Evolutionary conservation across 30 jellyfish, hydroid and myxozoan species (phyloP), one percentile per base, ranked within the genome.

Genomic region (Mastigias papua): DNA sequence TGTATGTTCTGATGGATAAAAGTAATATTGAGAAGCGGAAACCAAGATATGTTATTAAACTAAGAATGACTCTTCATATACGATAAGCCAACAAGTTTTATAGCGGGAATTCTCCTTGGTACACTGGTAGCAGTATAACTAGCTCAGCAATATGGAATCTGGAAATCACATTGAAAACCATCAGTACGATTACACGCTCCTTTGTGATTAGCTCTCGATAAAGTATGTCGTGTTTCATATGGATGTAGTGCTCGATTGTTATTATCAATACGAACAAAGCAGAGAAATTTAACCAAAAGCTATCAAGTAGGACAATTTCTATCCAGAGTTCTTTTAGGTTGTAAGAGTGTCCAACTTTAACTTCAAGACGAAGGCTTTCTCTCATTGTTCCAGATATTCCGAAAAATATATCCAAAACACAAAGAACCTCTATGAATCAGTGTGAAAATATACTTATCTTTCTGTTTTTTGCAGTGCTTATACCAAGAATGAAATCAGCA

Each of bases 241-340:
- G 93, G 7, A 84, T 19, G 51, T 57, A 84, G 21, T 88, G 93
- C 29, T 84, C 93, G 20, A 84, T 42, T 17, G 88, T 67, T 17
- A 84, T 84, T 60, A 84, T 84, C 80, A 84, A 23, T 25, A 84
- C 68, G 17, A 60, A 31, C 3, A 34, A 76, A 0, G 48, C 33
- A n/a, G 93, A 84, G 35, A 84, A 68, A n/a, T 84, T 73, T 8
- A 66, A 23, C 79, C 63, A 84, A 67, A 84, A 68, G 37, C 27
- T 46, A 1, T 32, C 66, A 49, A 35, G 27, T 16, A 72, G 34
- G 0, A 33, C 1, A 1, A 73, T 26, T 23, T 28, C 26, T 10
- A 58, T 32, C 31, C 27, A 11, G 48, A 10, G 27, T 21, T 9
- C 50, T 2, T 33, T 2, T 27, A 30, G 0, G 2, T 23, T 31